Percentiles rank a stretch among this genome's conserved stretches.
phyloP scores from a whole-genome alignment of 2,797 vertebrate genomes.

The Sebastes kiyomatsui region DNA sequence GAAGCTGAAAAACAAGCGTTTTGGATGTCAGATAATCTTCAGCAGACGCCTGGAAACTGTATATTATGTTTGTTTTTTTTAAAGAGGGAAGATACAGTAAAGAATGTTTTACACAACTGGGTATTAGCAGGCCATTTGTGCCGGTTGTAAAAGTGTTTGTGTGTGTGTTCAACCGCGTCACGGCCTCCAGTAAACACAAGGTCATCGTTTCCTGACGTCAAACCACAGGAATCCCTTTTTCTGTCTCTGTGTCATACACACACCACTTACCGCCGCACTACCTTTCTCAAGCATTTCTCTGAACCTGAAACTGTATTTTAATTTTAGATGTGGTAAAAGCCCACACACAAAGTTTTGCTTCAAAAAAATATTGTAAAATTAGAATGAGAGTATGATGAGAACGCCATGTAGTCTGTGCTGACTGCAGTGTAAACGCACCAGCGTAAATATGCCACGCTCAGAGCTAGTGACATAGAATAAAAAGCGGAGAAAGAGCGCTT shows the following conservation, averaged over 20 bases:
- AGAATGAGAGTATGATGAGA: neutral
- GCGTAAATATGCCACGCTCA: too few species aligned
- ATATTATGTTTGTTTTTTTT: neutral
- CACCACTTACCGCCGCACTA: neutral
- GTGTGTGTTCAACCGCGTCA: neutral
- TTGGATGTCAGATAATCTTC: slow-evolving; percentile 51
- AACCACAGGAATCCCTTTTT: slow-evolving; percentile 3
- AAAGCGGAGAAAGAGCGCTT: too few species aligned
- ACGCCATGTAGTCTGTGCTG: too few species aligned
- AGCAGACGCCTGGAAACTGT: slow-evolving; percentile 13
- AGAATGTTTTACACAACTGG: neutral
- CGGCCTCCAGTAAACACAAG: slow-evolving; percentile 4
- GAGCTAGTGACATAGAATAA: too few species aligned
- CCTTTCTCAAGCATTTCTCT: neutral
- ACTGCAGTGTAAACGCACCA: too few species aligned
- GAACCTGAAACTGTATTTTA: neutral
- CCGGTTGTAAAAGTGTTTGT: neutral
- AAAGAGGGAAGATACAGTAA: neutral
- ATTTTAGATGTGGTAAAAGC: neutral
- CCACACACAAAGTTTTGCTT: neutral
- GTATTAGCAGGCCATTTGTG: neutral
- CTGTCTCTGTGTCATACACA: neutral
- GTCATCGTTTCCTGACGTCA: slow-evolving; percentile 21
- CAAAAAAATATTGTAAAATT: neutral
- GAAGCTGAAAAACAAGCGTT: slow-evolving; percentile 36